These are phyloP conservation scores for Mylabris phalerata DNA, from an alignment of 1,140 invertebrate species.

Conservation along the genomic window DNA sequence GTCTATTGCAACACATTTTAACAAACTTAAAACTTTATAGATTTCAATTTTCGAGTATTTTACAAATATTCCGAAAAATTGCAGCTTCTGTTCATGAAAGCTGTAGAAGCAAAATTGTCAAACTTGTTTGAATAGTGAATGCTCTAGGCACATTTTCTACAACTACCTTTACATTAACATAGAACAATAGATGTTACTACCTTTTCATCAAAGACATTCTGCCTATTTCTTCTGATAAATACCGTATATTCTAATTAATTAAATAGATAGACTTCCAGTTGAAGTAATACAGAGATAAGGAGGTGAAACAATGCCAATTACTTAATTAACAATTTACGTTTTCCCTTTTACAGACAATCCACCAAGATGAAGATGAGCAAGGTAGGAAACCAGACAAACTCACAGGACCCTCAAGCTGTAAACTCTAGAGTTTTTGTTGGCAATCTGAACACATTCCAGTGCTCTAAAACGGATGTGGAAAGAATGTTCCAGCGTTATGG, in stretches of 20 bases:
- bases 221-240: background rate
- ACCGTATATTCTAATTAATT: background rate
- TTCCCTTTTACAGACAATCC: constrained; percentile 36
- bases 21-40: too few relatives aligned
- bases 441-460: constrained; percentile 84
- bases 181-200: too few relatives aligned
- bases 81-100: too few relatives aligned
- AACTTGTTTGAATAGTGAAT: too few relatives aligned
- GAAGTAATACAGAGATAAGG: background rate
- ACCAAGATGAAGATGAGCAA: constrained; percentile 68
- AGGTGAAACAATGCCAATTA: background rate
- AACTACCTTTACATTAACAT: too few relatives aligned
- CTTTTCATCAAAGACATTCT: background rate
- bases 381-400: constrained; percentile 81
- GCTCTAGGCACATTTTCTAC: too few relatives aligned
- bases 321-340: constrained; percentile 1
- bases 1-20: too few relatives aligned
- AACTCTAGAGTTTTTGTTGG: constrained; percentile 85
- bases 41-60: too few relatives aligned
- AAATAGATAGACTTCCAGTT: background rate
- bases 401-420: constrained; percentile 78
- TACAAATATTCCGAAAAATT: too few relatives aligned
- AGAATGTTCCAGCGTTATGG: constrained; percentile 82
- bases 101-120: too few relatives aligned
- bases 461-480: constrained; percentile 82